These are phyloP conservation scores for Phenganax marumi DNA, from an alignment of 92 coral and sea anemone genomes.

Conservation along the genomic window DNA sequence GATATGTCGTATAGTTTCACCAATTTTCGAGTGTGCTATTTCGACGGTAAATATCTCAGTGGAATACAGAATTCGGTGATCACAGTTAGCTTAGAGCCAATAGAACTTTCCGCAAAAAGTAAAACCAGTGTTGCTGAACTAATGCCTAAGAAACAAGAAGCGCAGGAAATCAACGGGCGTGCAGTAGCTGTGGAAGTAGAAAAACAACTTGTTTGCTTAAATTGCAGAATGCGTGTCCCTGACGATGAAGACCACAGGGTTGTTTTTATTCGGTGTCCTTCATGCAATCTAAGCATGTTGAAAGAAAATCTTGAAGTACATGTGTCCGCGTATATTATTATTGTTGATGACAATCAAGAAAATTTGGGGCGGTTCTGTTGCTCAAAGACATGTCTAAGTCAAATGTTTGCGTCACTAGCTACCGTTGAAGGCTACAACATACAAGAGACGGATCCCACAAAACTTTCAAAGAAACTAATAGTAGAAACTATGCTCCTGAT, in stretches of 20 bases:
- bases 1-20: slow-evolving; percentile 39
- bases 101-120: slow-evolving; percentile 9
- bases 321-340: slow-evolving; percentile 19
- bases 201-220: slow-evolving; percentile 36
- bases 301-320: slow-evolving; percentile 24
- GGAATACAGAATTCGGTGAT: slow-evolving; percentile 26
- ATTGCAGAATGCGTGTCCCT: slow-evolving; percentile 31
- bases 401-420: slow-evolving; percentile 46
- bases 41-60: slow-evolving; percentile 44
- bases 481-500: slow-evolving; percentile 34
- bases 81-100: not conserved
- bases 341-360: slow-evolving; percentile 28
- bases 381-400: slow-evolving; percentile 41
- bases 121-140: slow-evolving; percentile 24
- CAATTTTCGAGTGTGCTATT: slow-evolving; percentile 41
- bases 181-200: slow-evolving; percentile 23
- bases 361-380: slow-evolving; percentile 43
- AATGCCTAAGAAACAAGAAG: slow-evolving; percentile 25
- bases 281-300: slow-evolving; percentile 42
- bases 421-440: slow-evolving; percentile 49
- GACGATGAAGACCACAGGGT: slow-evolving; percentile 3
- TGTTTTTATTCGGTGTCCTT: slow-evolving; percentile 26
- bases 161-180: not conserved
- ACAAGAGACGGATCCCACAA: slow-evolving; percentile 45
- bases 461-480: slow-evolving; percentile 47